Evolutionary conservation across 2,888 invertebrate species (phyloP), one percentile per base, ranked within the genome.

Genomic region (Agapetus fuscipes): DNA sequence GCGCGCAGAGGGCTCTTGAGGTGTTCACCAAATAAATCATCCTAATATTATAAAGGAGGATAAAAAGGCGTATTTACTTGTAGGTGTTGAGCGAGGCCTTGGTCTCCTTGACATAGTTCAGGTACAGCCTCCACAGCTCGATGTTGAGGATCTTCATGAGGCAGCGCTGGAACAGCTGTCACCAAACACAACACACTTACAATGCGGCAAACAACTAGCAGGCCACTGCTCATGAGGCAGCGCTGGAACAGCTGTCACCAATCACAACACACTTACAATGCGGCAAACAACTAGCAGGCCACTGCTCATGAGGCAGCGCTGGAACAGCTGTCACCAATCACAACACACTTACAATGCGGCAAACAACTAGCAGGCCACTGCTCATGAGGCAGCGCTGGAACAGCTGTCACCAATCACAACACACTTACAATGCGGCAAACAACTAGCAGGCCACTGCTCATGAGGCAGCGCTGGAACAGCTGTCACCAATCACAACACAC

Each of bases 111-210:
- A 99, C 95, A 64, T 99, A 99, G 52, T 85, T 85, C 43, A 99
- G 76, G 65, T 99, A 99, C 37, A 95, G 75, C 59, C 96, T 87
- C 98, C 98, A 99, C 48, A 99, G 70, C 61, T 99, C 98, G 49
- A 99, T 97, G 68, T 97, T 96, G 43, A 98, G 76, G 50, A 99
- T 96, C 77, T 95, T 95, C 71, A 96, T 93, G 40, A 99, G 77
- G 64, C 96, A 97, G 51, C 96, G 75, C 74, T 94, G 93, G 72
- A 99, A 99, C 51, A 99, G 76, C 87, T 94, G 69, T n/a, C 61
- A 36, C 27, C 25, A 30, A 17, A 7, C 16, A 40, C n/a, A 39
- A 37, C 14, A 34, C 13, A 39, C 16, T 34, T 28, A 3, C 13
- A 29, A 34, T 10, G 10, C 25, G 10, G n/a, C n/a, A n/a, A n/a